These are phyloP conservation scores for Xenopus petersii DNA, from an alignment of 2,797 vertebrate species.

Conservation along the genomic window DNA sequence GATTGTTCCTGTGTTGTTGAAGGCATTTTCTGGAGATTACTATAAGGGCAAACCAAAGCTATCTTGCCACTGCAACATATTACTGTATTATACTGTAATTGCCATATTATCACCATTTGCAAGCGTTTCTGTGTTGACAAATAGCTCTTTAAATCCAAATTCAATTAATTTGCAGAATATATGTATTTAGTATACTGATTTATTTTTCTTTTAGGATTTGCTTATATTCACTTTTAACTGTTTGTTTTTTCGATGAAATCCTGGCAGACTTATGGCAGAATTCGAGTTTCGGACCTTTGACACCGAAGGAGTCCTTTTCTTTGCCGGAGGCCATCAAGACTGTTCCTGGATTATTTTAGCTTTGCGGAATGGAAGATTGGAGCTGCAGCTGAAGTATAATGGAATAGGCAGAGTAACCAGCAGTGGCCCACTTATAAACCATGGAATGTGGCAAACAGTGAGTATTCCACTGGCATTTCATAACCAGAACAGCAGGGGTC, in stretches of 20 bases:
- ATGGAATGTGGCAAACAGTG: constrained; percentile 93
- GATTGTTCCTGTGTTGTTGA: no score
- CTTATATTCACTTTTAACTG: not conserved
- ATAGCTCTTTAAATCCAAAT: no score
- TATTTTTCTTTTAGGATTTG: no score
- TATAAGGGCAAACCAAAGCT: no score
- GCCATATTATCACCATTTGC: no score
- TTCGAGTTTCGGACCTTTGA: constrained; percentile 96
- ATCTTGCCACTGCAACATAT: no score
- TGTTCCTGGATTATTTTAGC: constrained; percentile 90
- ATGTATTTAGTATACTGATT: no score
- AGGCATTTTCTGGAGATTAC: no score
- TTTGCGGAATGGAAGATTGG: constrained; percentile 83
- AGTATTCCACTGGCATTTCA: constrained; percentile 44
- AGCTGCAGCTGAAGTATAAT: constrained; percentile 87
- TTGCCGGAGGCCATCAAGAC: constrained; percentile 86
- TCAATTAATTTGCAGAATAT: no score
- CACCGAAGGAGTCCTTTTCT: constrained; percentile 91
- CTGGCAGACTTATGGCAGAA: constrained; percentile 86
- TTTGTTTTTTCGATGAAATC: constrained; percentile 54
- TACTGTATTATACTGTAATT: no score
- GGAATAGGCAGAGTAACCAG: constrained; percentile 85
- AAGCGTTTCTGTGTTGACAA: no score
- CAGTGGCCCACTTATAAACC: constrained; percentile 83
- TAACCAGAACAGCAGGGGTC: not conserved